Evolutionary conservation across 2,113 vertebrate genomes (phyloP).

Genomic region (Macrotus californicus): DNA sequence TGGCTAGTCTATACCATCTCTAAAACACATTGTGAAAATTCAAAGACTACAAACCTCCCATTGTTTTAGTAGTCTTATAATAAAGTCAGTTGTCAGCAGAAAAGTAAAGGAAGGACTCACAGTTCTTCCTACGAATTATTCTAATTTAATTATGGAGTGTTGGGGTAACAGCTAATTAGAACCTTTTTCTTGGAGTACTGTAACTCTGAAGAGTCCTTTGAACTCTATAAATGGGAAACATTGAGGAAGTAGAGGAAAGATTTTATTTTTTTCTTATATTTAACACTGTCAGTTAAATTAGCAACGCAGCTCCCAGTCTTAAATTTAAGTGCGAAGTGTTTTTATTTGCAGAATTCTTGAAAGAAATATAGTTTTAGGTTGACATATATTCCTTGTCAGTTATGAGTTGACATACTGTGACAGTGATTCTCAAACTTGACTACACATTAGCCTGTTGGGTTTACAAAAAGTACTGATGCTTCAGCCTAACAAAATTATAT

Average conservation of each 20-base stretch:
- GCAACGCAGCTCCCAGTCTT: background rate
- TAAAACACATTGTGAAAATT: background rate
- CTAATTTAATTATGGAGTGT: slow-evolving; percentile 6
- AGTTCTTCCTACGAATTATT: background rate
- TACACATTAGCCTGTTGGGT: background rate
- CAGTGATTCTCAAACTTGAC: slow-evolving; percentile 1
- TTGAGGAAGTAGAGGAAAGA: background rate
- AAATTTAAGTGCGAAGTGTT: background rate
- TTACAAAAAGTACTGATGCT: background rate
- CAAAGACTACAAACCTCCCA: background rate
- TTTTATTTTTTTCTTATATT: slow-evolving; percentile 16
- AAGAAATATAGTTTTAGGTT: background rate
- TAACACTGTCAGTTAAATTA: slow-evolving; percentile 20
- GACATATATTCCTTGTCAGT: background rate
- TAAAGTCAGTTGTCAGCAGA: background rate
- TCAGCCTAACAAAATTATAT: background rate
- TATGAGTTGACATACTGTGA: background rate
- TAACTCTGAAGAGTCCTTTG: slow-evolving; percentile 10
- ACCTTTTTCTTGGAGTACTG: background rate
- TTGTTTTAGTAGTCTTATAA: background rate
- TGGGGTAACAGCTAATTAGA: background rate
- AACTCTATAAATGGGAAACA: background rate
- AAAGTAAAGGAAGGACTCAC: background rate
- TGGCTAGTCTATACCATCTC: background rate
- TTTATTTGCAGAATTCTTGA: slow-evolving; percentile 36